Conservation (phyloP, 37 sponge, comb jelly and placozoan genomes). For the Axinella damicornis region DNA sequence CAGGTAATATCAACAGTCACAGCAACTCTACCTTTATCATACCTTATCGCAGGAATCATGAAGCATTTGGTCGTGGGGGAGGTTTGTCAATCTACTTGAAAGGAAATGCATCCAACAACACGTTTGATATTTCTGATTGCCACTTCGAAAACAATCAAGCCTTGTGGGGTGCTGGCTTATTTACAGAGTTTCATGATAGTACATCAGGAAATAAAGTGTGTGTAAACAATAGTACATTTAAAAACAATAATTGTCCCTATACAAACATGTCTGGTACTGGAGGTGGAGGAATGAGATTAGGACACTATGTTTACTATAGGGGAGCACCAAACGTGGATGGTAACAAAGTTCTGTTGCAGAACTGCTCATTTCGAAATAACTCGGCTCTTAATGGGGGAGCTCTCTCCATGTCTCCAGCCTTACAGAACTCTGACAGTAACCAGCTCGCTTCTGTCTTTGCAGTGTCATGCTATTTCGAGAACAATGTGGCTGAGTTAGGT, state of each 20-base stretch:
- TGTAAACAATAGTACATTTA: neutral
- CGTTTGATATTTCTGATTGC: slow-evolving; percentile 20
- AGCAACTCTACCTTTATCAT: neutral
- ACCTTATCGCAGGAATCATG: slow-evolving; percentile 22
- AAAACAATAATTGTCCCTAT: neutral
- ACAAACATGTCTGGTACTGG: slow-evolving; percentile 6
- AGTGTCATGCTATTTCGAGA: neutral
- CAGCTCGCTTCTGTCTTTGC: neutral
- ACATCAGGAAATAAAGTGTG: slow-evolving; percentile 12
- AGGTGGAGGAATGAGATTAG: slow-evolving; percentile 56
- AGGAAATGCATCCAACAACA: slow-evolving; percentile 33
- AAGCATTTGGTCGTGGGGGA: slow-evolving; percentile 57
- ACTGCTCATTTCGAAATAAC: slow-evolving; percentile 4
- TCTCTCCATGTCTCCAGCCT: slow-evolving; percentile 10
- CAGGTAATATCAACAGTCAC: neutral
- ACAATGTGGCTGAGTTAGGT: slow-evolving; percentile 33
- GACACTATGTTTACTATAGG: slow-evolving; percentile 6
- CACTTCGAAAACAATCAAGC: slow-evolving; percentile 45
- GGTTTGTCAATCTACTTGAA: slow-evolving; percentile 64
- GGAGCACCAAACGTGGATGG: neutral
- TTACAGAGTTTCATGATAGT: slow-evolving; percentile 59
- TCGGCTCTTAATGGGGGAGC: slow-evolving; percentile 50
- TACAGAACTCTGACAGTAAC: neutral
- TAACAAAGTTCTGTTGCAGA: slow-evolving; percentile 9
- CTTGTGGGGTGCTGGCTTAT: slow-evolving; percentile 65